phyloP scores from a whole-genome alignment of 2,888 invertebrate genomes.

The Leptopilina syphax region DNA sequence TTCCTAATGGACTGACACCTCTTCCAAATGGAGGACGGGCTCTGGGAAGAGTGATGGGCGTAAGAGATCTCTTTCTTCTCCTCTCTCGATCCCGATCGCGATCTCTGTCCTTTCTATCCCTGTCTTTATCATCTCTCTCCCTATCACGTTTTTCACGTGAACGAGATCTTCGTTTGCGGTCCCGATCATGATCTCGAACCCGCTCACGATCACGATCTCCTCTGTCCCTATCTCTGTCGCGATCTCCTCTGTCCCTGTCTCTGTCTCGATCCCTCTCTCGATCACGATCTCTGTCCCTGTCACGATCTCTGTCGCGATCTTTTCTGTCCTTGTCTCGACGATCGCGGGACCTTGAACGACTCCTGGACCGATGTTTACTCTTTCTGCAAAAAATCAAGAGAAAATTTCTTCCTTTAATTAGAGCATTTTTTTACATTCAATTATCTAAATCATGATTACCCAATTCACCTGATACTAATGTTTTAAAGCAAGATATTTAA shows the following conservation, averaged over 20 bases:
- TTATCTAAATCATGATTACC: no score
- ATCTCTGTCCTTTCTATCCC: slow-evolving; percentile 58
- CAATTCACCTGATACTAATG: no score
- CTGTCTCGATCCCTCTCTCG: slow-evolving; percentile 61
- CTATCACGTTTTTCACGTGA: slow-evolving; percentile 71
- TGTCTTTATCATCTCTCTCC: slow-evolving; percentile 63
- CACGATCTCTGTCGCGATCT: slow-evolving; percentile 60
- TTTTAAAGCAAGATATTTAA: no score
- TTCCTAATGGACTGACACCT: slow-evolving; percentile 75
- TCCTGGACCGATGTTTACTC: slow-evolving; percentile 75
- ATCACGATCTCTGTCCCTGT: slow-evolving; percentile 59
- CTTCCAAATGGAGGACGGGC: slow-evolving; percentile 76
- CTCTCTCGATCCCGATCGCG: slow-evolving; percentile 75
- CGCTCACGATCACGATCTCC: slow-evolving; percentile 65
- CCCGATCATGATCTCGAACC: slow-evolving; percentile 63
- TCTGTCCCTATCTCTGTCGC: slow-evolving; percentile 63
- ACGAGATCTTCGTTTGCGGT: slow-evolving; percentile 63
- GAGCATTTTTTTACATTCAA: not conserved
- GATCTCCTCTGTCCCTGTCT: slow-evolving; percentile 61
- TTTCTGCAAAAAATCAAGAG: slow-evolving; percentile 70
- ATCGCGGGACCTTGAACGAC: slow-evolving; percentile 79
- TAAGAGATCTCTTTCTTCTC: slow-evolving; percentile 75
- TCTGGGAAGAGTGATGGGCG: slow-evolving; percentile 74
- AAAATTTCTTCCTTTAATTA: not conserved
- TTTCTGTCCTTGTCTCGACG: slow-evolving; percentile 77